These are phyloP conservation scores for Limnothrissa miodon DNA, from an alignment of 2,113 vertebrate genomes.

Conservation along the genomic window DNA sequence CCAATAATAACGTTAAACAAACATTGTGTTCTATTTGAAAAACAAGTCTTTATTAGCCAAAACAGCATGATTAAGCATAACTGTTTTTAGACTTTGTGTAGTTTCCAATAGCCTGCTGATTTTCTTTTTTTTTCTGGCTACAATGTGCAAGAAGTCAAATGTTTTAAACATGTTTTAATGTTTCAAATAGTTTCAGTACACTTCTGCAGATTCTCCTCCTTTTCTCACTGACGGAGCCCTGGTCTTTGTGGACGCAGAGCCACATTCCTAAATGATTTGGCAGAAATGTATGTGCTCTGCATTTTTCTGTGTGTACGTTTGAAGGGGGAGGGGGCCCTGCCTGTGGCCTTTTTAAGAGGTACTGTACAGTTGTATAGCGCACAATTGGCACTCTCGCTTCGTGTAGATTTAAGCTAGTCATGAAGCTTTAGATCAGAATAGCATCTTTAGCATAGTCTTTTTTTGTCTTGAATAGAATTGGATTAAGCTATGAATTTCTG, in stretches of 20 bases:
- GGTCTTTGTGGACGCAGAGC: not conserved
- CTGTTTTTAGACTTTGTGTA: not conserved
- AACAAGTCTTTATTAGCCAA: not conserved
- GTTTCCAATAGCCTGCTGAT: not conserved
- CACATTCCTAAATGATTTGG: constrained; percentile 13
- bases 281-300: constrained; percentile 10
- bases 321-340: not conserved
- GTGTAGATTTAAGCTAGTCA: not conserved
- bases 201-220: not conserved
- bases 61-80: not conserved
- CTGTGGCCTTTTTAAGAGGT: not conserved
- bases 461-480: not conserved
- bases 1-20: not conserved
- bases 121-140: not conserved
- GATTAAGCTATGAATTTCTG: not conserved
- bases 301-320: constrained; percentile 5
- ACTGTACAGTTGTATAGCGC: not conserved
- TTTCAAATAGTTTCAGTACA: not conserved
- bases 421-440: not conserved
- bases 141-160: not conserved
- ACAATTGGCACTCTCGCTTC: not conserved
- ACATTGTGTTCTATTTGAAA: not conserved
- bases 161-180: not conserved
- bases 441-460: not conserved
- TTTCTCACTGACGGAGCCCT: not conserved